Evolutionary conservation across 2,888 invertebrate genomes (phyloP), one percentile per base, ranked within the genome.

Genomic region (Euzophera pinguis): DNA sequence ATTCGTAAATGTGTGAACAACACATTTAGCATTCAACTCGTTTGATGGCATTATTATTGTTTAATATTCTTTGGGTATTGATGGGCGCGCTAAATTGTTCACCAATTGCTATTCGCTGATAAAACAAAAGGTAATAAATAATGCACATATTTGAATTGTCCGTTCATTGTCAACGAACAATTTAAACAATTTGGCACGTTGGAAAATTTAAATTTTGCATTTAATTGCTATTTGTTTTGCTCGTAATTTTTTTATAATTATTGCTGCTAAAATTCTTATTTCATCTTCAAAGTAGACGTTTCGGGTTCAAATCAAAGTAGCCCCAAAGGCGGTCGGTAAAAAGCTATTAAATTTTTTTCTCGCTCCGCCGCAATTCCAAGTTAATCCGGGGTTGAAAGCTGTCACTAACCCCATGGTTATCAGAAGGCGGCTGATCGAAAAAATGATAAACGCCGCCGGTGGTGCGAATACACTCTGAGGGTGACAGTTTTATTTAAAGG

Each of bases 371-470:
- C 78, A 74, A 69, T 70, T 70, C 73, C 60, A 64, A 75, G 78
- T 78, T 87, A 84, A 86, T 85, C 85, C 85, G 61, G 69, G 73
- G 73, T 73, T 73, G 80, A 81, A 78, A 83, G 81, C 82, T 82
- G 81, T 81, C 81, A 71, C 75, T 72, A 72, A 75, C 79, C 80
- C 82, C 75, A 67, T 64, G 65, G 73, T 70, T 75, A 75, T 75
- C 61, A 60, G 62, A 54, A 60, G 64, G 62, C 50, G 57, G 45
- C 67, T 73, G 78, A 81, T 85, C 78, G 75, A 77, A 83, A 84
- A 84, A 81, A 84, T 78, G 74, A 77, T 78, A 78, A 78, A 73
- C 65, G 63, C 70, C 67, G 72, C 70, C 67, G 72, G 67, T 67
- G 78, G 73, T 58, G 77, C 72, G 67, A 71, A 71, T 69, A 65